phyloP scores from a whole-genome alignment of 2,113 vertebrate species.

The Eleginops maclovinus region DNA sequence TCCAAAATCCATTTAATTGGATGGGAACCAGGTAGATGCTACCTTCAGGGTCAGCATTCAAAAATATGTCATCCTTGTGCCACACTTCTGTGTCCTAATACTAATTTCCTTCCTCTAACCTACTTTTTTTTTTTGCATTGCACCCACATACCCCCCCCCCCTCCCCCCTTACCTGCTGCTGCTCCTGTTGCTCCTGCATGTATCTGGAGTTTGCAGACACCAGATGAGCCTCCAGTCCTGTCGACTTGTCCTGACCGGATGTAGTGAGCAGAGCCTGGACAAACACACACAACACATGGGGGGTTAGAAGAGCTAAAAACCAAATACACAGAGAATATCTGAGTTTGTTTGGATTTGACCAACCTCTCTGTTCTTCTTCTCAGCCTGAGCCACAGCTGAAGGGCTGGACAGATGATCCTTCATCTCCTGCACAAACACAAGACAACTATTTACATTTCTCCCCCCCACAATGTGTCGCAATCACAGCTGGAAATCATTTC shows the following conservation, averaged over 20 bases:
- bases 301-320: no score
- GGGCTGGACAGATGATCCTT: slow-evolving; percentile 87
- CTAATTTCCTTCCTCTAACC: no score
- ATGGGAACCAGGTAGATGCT: no score
- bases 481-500: no score
- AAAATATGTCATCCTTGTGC: no score
- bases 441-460: not conserved
- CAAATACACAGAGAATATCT: no score
- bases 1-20: no score
- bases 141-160: no score
- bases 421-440: slow-evolving; percentile 82
- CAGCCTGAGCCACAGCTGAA: slow-evolving; percentile 80
- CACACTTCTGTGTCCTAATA: no score
- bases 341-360: not conserved
- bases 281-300: not conserved
- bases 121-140: no score
- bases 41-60: no score
- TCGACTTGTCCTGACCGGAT: slow-evolving; percentile 47
- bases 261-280: slow-evolving; percentile 75
- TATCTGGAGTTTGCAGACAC: slow-evolving; percentile 83
- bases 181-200: slow-evolving; percentile 72
- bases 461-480: slow-evolving; percentile 12
- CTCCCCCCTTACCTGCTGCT: slow-evolving; percentile 82
- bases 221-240: slow-evolving; percentile 84
- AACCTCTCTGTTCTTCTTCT: slow-evolving; percentile 86